Percentiles rank a stretch among this genome's conserved stretches.
phyloP scores from a whole-genome alignment of 2,113 vertebrate genomes.

The Etheostoma cragini region DNA sequence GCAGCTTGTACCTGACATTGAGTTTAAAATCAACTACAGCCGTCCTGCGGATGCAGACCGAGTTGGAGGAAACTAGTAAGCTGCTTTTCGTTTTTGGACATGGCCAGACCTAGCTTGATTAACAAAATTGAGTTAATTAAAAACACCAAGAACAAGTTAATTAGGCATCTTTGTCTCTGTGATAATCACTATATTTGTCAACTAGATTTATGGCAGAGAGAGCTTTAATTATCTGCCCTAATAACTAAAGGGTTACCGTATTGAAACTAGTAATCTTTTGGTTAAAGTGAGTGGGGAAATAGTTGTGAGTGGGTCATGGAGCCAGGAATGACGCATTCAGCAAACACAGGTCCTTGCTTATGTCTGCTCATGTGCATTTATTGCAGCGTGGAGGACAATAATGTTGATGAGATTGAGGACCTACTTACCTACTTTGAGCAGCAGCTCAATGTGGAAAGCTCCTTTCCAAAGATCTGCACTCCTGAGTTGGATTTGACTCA shows the following conservation, averaged over 20 bases:
- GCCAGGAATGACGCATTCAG: not conserved
- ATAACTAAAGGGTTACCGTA: not conserved
- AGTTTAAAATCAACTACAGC: conserved; percentile 96
- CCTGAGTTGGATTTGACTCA: conserved; percentile 89
- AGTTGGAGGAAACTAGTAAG: conserved; percentile 91
- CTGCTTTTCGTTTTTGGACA: conserved; percentile 33
- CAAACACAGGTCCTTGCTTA: not conserved
- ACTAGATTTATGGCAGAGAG: too few species aligned
- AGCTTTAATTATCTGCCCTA: not conserved
- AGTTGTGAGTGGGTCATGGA: too few species aligned
- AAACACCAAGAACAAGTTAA: too few species aligned
- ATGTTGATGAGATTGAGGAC: conserved; percentile 91
- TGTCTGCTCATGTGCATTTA: not conserved
- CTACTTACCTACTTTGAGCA: conserved; percentile 94
- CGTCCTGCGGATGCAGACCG: conserved; percentile 90
- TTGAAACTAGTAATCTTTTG: not conserved
- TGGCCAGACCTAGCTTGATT: too few species aligned
- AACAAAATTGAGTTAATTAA: too few species aligned
- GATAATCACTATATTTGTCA: too few species aligned
- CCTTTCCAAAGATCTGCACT: conserved; percentile 91
- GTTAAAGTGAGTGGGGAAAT: not conserved
- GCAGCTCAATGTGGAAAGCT: conserved; percentile 90
- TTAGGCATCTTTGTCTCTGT: too few species aligned
- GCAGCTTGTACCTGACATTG: conserved; percentile 98
- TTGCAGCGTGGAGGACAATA: conserved; percentile 88